These are phyloP conservation scores for Urechis unicinctus DNA, from an alignment of 2,888 invertebrate genomes.

Conservation along the genomic window DNA sequence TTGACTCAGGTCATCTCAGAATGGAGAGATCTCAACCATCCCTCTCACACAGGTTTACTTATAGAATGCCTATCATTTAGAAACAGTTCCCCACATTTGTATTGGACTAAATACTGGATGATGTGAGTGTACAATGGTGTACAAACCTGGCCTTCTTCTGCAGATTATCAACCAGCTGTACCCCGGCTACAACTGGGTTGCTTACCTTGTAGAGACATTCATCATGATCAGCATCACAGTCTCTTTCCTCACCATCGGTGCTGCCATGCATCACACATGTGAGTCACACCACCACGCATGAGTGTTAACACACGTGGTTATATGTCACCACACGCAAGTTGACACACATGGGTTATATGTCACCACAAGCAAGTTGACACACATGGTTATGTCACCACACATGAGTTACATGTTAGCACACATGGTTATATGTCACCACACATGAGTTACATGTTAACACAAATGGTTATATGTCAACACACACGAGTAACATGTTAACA, in stretches of 20 bases:
- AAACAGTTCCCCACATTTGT: background rate
- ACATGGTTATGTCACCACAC: background rate
- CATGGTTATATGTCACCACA: too few relatives aligned
- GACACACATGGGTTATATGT: too few relatives aligned
- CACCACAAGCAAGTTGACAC: too few relatives aligned
- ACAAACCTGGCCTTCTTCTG: too few relatives aligned
- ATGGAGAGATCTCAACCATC: slow-evolving; percentile 46
- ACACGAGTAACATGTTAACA: too few relatives aligned
- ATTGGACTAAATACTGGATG: too few relatives aligned
- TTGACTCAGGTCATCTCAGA: slow-evolving; percentile 33
- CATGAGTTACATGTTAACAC: too few relatives aligned
- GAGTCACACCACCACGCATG: slow-evolving; percentile 19
- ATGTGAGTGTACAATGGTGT: background rate
- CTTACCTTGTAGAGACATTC: slow-evolving; percentile 40
- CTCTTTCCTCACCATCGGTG: slow-evolving; percentile 45
- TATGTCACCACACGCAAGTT: too few relatives aligned
- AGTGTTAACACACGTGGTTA: background rate
- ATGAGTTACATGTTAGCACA: too few relatives aligned
- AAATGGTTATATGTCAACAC: too few relatives aligned
- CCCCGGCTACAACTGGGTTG: slow-evolving; percentile 40
- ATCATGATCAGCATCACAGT: slow-evolving; percentile 48
- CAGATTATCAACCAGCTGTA: slow-evolving; percentile 36
- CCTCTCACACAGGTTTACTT: slow-evolving; percentile 37
- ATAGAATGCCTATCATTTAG: background rate
- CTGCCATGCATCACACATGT: slow-evolving; percentile 46